Evolutionary conservation across 2,888 invertebrate species (phyloP).

Genomic region (Camptogramma bilineatum): DNA sequence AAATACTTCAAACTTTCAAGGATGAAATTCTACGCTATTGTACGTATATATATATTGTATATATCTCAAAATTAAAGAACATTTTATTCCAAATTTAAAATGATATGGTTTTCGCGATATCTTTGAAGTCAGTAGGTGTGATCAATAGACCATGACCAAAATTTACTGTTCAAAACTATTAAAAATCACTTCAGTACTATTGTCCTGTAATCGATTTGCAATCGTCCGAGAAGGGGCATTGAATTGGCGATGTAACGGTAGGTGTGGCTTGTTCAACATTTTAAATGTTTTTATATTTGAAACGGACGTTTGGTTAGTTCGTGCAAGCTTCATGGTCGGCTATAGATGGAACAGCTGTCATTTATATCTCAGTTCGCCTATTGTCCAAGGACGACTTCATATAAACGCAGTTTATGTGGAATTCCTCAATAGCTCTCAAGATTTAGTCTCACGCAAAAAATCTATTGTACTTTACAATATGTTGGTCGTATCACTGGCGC

Average conservation of each 20-base stretch:
- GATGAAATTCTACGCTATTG: not conserved
- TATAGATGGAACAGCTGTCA: conserved; percentile 78
- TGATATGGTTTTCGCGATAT: conserved; percentile 57
- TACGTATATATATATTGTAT: too few relatives aligned
- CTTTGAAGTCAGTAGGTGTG: conserved; percentile 69
- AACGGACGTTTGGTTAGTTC: conserved; percentile 75
- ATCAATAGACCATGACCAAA: conserved; percentile 73
- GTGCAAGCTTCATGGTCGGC: conserved; percentile 77
- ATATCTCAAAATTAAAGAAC: conserved; percentile 20
- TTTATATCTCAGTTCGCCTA: conserved; percentile 64
- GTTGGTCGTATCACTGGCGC: conserved; percentile 83
- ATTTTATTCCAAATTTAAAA: conserved; percentile 42
- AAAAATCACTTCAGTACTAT: conserved; percentile 66
- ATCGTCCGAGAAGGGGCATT: conserved; percentile 54
- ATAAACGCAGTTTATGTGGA: conserved; percentile 83
- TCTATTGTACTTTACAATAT: conserved; percentile 78
- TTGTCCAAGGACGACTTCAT: conserved; percentile 84
- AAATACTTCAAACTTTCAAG: conserved; percentile 52
- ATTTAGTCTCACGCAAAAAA: conserved; percentile 77
- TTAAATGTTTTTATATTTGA: conserved; percentile 73
- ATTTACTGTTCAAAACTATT: conserved; percentile 63
- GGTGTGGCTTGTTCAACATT: conserved; percentile 75
- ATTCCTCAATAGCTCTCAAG: conserved; percentile 79
- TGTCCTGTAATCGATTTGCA: conserved; percentile 67
- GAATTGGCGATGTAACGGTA: conserved; percentile 58